Evolutionary conservation across 2,797 vertebrate genomes (phyloP), one percentile per base, ranked within the genome.

Genomic region (Cephalopachus bancanus): DNA sequence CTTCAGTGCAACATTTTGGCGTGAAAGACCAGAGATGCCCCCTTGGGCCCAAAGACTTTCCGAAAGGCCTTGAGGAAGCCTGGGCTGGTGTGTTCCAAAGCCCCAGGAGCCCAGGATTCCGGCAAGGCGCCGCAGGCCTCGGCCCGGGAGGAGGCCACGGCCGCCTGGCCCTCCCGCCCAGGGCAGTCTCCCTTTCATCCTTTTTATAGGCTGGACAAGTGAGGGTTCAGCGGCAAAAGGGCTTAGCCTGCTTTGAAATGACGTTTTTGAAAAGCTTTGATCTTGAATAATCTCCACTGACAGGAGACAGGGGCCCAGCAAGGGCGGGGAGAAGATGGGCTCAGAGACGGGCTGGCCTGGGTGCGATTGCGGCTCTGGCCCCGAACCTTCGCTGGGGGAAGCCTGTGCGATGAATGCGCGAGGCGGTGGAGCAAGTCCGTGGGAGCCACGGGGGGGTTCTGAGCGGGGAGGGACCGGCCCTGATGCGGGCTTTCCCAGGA

Each of bases 191-290:
- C 49, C 94, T 93, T 94, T 95, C 83, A 91, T 96, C 93, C 67
- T 37, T 71, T 76, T 71, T 60, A 79, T n/a, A 26, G 81, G 75
- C 72, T 33, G 5, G 89, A 14, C 71, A 57, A 80, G 90, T 28
- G 14, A 64, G 62, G 53, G 65, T 87, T 69, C 57, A 10, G 44
- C 51, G 59, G 51, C 24, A 57, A 93, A 84, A 59, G 81, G 71
- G 30, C 53, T 93, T 78, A 87, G 62, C 81, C 84, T 69, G 74
- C 84, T 96, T 93, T 89, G 94, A 93, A 64, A 93, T 15, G 30
- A 72, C 51, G 49, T 59, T 65, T 65, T 92, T 30, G 62, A 59
- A 79, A 75, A 85, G 64, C 90, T 95, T 95, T 96, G 94, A 91
- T 93, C 85, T 97, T 55, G 10, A 87, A 30, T 90, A 55, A 83